A percentile compares a stretch with the other conserved stretches of the same genome.
Conservation (phyloP, 2,888 invertebrate genomes). For the Atethmia centrago region DNA sequence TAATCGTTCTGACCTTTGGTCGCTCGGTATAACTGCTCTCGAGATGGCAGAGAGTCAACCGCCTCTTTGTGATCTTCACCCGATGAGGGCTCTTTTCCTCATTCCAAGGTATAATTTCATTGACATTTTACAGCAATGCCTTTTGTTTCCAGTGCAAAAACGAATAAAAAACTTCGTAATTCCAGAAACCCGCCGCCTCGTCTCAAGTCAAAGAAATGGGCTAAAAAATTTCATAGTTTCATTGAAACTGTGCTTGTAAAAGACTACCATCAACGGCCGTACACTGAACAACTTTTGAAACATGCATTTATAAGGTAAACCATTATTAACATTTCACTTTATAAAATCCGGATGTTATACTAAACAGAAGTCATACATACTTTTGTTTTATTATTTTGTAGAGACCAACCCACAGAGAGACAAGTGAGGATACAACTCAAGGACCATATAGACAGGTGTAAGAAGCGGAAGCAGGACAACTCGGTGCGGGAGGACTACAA, state of each 20-base stretch:
- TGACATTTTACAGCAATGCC: background rate
- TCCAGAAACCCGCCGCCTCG: constrained; percentile 98
- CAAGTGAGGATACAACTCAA: constrained; percentile 99
- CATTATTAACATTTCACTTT: background rate
- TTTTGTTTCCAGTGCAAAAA: background rate
- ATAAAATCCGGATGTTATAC: background rate
- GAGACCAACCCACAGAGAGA: constrained; percentile 99
- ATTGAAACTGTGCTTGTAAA: constrained; percentile 99
- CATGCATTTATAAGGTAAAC: constrained; percentile 97
- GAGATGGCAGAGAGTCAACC: constrained; percentile 99
- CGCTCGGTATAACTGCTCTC: constrained; percentile 98
- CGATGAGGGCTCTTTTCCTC: constrained; percentile 99
- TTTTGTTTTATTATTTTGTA: constrained; percentile 62
- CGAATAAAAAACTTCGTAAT: constrained; percentile 36
- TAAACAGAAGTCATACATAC: background rate
- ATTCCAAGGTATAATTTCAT: constrained; percentile 93
- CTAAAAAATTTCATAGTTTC: constrained; percentile 99
- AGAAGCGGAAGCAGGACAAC: constrained; percentile 98
- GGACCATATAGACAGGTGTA: constrained; percentile 99
- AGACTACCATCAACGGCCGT: constrained; percentile 99
- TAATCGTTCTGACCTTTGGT: constrained; percentile 98
- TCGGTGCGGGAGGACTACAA: constrained; percentile 93
- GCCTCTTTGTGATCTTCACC: constrained; percentile 99
- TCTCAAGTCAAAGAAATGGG: constrained; percentile 99
- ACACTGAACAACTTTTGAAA: constrained; percentile 99